Percentiles rank a stretch among this genome's conserved stretches.
These are phyloP conservation scores for Catocala sponsa DNA, from an alignment of 2,888 invertebrate species.

Conservation along the genomic window DNA sequence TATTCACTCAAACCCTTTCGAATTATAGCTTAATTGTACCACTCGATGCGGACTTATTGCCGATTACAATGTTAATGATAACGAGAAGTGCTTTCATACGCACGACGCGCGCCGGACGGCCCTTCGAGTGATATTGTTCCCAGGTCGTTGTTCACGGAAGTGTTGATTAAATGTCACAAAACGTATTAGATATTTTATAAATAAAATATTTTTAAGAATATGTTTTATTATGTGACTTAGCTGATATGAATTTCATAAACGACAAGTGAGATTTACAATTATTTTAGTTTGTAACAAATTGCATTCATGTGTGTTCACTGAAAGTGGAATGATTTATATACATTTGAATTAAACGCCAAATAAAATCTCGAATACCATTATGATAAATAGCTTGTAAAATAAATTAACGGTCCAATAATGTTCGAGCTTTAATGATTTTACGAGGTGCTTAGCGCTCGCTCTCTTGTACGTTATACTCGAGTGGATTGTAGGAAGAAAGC, in stretches of 20 bases:
- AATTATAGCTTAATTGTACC: conserved; percentile 35
- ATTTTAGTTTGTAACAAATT: conserved; percentile 44
- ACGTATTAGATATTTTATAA: conserved; percentile 57
- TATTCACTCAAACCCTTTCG: conserved; percentile 10
- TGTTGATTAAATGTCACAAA: conserved; percentile 45
- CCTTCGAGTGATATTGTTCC: not conserved
- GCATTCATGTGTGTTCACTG: conserved; percentile 37
- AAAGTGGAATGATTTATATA: conserved; percentile 40
- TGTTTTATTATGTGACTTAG: conserved; percentile 60
- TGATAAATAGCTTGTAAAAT: conserved; percentile 31
- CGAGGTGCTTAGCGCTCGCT: conserved; percentile 64
- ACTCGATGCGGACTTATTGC: conserved; percentile 14
- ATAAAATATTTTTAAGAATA: conserved; percentile 66
- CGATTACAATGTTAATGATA: conserved; percentile 11
- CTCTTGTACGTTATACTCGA: conserved; percentile 65
- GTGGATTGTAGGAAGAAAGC: conserved; percentile 45
- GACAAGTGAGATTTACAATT: conserved; percentile 66
- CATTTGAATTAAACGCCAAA: conserved; percentile 49
- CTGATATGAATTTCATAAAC: conserved; percentile 62
- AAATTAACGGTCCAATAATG: conserved; percentile 55
- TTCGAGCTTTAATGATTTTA: conserved; percentile 53
- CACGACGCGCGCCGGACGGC: not conserved
- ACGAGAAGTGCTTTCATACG: conserved; percentile 8
- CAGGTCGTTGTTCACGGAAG: conserved; percentile 28
- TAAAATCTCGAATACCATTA: conserved; percentile 50